Conservation (phyloP, 2,797 vertebrate genomes). For the Centroberyx gerrardi region DNA sequence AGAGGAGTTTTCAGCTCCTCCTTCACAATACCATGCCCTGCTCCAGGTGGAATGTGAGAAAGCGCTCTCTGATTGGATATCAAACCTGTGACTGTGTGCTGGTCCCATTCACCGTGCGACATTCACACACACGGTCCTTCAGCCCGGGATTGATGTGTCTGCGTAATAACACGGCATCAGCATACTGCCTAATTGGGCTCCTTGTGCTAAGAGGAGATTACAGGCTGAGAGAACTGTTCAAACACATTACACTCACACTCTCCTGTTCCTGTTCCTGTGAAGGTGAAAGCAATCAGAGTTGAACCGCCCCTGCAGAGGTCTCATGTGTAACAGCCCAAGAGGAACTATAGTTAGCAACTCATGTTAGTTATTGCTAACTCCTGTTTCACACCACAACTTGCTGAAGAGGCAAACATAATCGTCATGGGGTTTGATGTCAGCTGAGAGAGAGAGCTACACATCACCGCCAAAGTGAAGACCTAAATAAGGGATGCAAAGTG, state of each 20-base stretch:
- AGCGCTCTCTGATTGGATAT: conserved; percentile 24
- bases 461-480: neutral
- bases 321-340: conserved; percentile 55
- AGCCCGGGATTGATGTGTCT: conserved; percentile 64
- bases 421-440: conserved; percentile 27
- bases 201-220: conserved; percentile 75
- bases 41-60: conserved; percentile 43
- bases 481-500: neutral
- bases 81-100: conserved; percentile 6
- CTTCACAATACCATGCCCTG: conserved; percentile 30
- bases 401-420: conserved; percentile 28
- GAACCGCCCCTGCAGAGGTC: conserved; percentile 46
- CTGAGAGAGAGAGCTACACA: conserved; percentile 3
- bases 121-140: conserved; percentile 45
- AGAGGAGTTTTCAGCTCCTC: conserved; percentile 11
- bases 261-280: conserved; percentile 56
- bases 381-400: conserved; percentile 42
- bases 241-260: conserved; percentile 63
- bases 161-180: conserved; percentile 68
- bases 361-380: neutral
- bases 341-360: conserved; percentile 37
- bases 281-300: conserved; percentile 66
- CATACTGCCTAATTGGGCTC: conserved; percentile 71
- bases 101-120: conserved; percentile 6
- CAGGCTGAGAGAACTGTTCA: conserved; percentile 70